These are phyloP conservation scores for Alaudala cheleensis DNA, from an alignment of 2,113 vertebrate species.

Conservation along the genomic window DNA sequence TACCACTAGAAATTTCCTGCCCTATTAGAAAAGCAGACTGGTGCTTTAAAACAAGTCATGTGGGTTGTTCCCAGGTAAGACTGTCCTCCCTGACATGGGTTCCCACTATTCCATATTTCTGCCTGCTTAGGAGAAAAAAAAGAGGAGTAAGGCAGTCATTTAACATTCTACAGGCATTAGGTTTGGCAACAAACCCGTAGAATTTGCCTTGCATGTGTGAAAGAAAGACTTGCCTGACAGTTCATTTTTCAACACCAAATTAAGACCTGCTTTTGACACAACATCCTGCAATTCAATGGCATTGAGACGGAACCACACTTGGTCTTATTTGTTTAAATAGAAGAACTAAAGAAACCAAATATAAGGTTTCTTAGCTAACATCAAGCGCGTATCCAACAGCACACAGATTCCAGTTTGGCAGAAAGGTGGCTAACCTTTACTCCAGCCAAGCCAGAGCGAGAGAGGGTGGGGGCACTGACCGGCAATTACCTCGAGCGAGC, in stretches of 20 bases:
- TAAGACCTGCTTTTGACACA: background rate
- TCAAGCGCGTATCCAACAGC: background rate
- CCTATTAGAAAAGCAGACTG: background rate
- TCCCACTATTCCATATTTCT: background rate
- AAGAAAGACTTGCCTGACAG: background rate
- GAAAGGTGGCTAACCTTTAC: background rate
- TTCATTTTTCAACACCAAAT: background rate
- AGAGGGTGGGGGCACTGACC: constrained; percentile 42
- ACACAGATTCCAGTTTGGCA: background rate
- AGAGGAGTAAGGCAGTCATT: background rate
- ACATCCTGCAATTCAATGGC: background rate
- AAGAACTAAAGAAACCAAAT: background rate
- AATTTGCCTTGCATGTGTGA: background rate
- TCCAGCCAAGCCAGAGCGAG: background rate
- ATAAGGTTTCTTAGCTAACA: background rate
- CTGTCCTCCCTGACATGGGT: background rate
- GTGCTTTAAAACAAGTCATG: background rate
- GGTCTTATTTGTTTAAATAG: background rate
- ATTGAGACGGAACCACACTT: background rate
- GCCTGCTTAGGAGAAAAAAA: background rate
- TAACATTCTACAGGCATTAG: background rate
- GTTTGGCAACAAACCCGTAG: background rate
- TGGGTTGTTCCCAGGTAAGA: background rate
- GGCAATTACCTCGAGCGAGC: constrained; percentile 9
- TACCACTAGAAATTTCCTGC: background rate